Evolutionary conservation across 2,797 vertebrate species (phyloP).

Genomic region (Notoglanidium macrostoma): DNA sequence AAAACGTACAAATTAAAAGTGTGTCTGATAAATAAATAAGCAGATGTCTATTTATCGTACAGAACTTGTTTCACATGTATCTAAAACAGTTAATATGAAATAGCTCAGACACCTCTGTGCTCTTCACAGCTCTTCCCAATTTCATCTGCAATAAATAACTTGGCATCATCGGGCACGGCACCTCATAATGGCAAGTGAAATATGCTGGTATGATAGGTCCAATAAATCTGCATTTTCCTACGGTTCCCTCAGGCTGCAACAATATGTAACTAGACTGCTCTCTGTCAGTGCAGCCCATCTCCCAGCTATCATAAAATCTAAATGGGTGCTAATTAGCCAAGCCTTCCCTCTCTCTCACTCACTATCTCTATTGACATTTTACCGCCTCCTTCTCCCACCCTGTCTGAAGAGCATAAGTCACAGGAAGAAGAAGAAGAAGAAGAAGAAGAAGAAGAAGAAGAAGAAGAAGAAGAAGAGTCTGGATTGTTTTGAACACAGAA

Average conservation of each 20-base stretch:
- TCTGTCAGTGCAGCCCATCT: slow-evolving; percentile 99
- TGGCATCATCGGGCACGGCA: slow-evolving; percentile 98
- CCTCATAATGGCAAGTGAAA: slow-evolving; percentile 99
- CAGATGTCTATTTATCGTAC: slow-evolving; percentile 39
- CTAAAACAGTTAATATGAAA: slow-evolving; percentile 99
- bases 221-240: slow-evolving; percentile 99
- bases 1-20: not conserved
- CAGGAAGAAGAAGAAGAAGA: slow-evolving; percentile 68
- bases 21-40: slow-evolving; percentile 10
- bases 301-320: slow-evolving; percentile 99
- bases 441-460: not conserved
- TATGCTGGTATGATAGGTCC: slow-evolving; percentile 99
- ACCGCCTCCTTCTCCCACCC: slow-evolving; percentile 66
- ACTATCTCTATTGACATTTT: slow-evolving; percentile 99
- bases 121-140: slow-evolving; percentile 96
- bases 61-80: slow-evolving; percentile 81
- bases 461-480: slow-evolving; percentile 67
- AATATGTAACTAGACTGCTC: slow-evolving; percentile 99
- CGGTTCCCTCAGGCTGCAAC: slow-evolving; percentile 99
- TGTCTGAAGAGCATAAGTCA: slow-evolving; percentile 93
- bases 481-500: slow-evolving; percentile 90
- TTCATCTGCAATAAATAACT: slow-evolving; percentile 99
- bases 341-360: slow-evolving; percentile 98
- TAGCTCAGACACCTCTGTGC: slow-evolving; percentile 96
- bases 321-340: slow-evolving; percentile 99